Conservation (phyloP, 1,140 invertebrate species). For the Himalopsyche phryganea region DNA sequence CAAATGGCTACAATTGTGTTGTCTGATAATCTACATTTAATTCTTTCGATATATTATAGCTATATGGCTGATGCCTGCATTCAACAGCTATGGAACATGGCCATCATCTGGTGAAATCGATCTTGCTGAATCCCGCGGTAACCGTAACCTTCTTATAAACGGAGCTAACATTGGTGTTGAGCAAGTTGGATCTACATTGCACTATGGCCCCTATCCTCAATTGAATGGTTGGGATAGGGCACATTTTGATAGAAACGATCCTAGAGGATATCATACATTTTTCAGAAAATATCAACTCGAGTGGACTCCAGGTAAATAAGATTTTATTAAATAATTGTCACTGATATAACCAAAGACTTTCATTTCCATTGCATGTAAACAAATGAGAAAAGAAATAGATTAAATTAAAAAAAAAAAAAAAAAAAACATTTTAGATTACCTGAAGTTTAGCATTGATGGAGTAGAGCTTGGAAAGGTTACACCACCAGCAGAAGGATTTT, state of each 20-base stretch:
- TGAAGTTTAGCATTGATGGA: constrained; percentile 49
- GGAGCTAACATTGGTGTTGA: constrained; percentile 58
- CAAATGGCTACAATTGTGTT: too few species aligned
- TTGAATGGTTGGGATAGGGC: constrained; percentile 54
- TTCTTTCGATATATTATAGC: constrained; percentile 43
- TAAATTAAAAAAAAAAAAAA: too few species aligned
- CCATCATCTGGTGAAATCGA: constrained; percentile 57
- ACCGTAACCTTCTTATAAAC: constrained; percentile 47
- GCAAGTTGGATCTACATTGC: constrained; percentile 57
- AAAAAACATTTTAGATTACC: constrained; percentile 44
- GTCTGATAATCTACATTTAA: too few species aligned
- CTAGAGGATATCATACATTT: constrained; percentile 44
- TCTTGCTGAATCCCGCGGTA: constrained; percentile 58
- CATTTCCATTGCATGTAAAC: too few species aligned
- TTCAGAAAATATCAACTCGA: constrained; percentile 54
- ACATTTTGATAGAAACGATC: constrained; percentile 47
- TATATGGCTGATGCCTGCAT: constrained; percentile 59
- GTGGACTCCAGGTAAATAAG: constrained; percentile 47
- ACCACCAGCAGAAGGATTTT: constrained; percentile 44
- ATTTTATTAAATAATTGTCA: too few species aligned
- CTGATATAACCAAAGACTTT: too few species aligned
- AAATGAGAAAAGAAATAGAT: too few species aligned
- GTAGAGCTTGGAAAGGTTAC: constrained; percentile 41
- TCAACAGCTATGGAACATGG: constrained; percentile 57
- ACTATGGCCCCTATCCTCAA: constrained; percentile 58